Conservation (phyloP, 2,888 invertebrate genomes). For the Cinara cedri region DNA sequence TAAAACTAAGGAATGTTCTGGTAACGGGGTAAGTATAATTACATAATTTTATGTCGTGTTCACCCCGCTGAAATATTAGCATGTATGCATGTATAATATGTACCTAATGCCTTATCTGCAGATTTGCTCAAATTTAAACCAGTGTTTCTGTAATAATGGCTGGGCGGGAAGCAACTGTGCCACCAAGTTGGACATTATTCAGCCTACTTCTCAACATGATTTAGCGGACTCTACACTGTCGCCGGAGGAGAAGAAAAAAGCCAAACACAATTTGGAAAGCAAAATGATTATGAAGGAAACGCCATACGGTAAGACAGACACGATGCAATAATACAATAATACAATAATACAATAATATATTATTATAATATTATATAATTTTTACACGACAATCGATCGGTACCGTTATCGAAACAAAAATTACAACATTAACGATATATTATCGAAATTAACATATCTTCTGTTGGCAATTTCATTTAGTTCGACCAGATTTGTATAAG, state of each 20-base stretch:
- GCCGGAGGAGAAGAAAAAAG: slow-evolving; percentile 64
- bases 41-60: no score
- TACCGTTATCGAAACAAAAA: not conserved
- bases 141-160: slow-evolving; percentile 88
- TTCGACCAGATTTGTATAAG: no score
- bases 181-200: slow-evolving; percentile 72
- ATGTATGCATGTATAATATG: not conserved
- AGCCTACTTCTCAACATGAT: slow-evolving; percentile 69
- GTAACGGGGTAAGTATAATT: slow-evolving; percentile 86
- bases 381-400: no score
- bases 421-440: not conserved
- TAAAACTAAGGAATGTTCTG: slow-evolving; percentile 88
- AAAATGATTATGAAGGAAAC: slow-evolving; percentile 88
- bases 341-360: no score
- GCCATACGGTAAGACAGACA: slow-evolving; percentile 82
- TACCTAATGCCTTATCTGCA: slow-evolving; percentile 63
- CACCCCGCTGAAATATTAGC: no score
- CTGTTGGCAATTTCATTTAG: no score
- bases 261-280: slow-evolving; percentile 64
- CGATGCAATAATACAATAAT: no score
- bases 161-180: slow-evolving; percentile 90
- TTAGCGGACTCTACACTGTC: slow-evolving; percentile 62
- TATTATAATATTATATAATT: no score
- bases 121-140: slow-evolving; percentile 91
- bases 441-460: no score